A percentile compares a stretch with the other conserved stretches of the same genome.
Evolutionary conservation across 2,888 invertebrate species (phyloP).

Genomic region (Xestia ashworthii): DNA sequence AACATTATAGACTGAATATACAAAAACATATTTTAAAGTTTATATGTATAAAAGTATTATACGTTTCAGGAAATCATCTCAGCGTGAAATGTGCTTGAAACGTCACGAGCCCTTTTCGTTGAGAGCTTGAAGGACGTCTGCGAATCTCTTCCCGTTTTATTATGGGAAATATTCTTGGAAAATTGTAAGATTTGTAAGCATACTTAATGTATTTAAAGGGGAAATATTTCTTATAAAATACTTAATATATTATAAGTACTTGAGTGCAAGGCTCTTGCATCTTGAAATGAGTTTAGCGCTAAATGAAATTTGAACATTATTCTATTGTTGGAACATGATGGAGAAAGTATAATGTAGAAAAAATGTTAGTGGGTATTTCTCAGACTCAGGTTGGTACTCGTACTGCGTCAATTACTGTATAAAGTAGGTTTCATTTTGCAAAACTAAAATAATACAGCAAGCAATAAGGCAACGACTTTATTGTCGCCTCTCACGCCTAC

Average conservation of each 20-base stretch:
- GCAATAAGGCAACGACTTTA: background rate
- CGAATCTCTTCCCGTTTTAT: constrained; percentile 1
- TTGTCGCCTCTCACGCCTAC: no score
- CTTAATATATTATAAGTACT: background rate
- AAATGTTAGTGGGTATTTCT: background rate
- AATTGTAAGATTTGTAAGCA: no score
- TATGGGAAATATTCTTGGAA: constrained; percentile 25
- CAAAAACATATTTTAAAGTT: background rate
- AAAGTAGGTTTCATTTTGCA: background rate
- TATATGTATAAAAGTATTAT: background rate
- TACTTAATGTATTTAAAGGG: background rate
- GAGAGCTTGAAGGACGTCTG: constrained; percentile 36
- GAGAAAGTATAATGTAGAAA: background rate
- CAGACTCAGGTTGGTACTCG: no score
- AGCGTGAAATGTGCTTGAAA: constrained; percentile 13
- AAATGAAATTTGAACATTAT: background rate
- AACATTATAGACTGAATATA: no score
- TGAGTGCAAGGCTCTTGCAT: background rate
- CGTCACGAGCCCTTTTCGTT: background rate
- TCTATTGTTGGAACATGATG: background rate
- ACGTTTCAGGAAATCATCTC: constrained; percentile 11
- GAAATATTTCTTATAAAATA: background rate
- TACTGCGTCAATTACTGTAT: background rate
- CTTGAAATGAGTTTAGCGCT: background rate
- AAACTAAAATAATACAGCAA: background rate